Percentiles rank a stretch among this genome's conserved stretches.
phyloP scores from a whole-genome alignment of 2,113 vertebrate genomes.

The Lepus americanus region DNA sequence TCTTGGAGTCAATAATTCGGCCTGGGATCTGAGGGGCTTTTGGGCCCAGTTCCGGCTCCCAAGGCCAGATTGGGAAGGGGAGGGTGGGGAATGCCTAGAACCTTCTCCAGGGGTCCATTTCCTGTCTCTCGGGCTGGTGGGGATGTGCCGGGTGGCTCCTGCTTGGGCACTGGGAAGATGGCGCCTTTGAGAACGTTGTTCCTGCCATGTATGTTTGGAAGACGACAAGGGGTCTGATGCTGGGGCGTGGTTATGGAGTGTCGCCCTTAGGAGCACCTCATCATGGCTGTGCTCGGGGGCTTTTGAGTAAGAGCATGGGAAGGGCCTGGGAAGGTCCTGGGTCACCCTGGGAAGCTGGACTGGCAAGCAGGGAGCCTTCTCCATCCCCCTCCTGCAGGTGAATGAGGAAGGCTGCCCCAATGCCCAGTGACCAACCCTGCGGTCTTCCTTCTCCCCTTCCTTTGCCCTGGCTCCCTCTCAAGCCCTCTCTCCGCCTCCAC shows the following conservation, averaged over 20 bases:
- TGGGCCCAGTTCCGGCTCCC: background rate
- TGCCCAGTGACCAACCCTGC: background rate
- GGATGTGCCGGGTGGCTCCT: background rate
- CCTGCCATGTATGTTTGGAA: background rate
- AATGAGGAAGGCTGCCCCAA: background rate
- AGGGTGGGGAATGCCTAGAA: background rate
- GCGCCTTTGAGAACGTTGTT: background rate
- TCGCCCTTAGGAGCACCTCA: background rate
- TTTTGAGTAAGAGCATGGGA: background rate
- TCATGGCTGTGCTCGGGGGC: background rate
- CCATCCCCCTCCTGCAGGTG: background rate
- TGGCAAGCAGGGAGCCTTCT: background rate
- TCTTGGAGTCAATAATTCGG: conserved; percentile 14
- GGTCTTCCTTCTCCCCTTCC: background rate
- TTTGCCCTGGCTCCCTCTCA: background rate
- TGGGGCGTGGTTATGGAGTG: background rate
- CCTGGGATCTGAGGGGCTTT: background rate
- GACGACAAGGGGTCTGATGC: background rate
- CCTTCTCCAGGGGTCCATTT: background rate
- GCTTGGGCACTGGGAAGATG: background rate
- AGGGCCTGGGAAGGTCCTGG: background rate
- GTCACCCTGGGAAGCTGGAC: background rate
- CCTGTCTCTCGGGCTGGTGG: rapidly evolving
- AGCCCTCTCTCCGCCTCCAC: no score
- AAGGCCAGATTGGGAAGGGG: background rate